Conservation (phyloP, 2,888 invertebrate species). For the Drosophila trichaetosa region DNA sequence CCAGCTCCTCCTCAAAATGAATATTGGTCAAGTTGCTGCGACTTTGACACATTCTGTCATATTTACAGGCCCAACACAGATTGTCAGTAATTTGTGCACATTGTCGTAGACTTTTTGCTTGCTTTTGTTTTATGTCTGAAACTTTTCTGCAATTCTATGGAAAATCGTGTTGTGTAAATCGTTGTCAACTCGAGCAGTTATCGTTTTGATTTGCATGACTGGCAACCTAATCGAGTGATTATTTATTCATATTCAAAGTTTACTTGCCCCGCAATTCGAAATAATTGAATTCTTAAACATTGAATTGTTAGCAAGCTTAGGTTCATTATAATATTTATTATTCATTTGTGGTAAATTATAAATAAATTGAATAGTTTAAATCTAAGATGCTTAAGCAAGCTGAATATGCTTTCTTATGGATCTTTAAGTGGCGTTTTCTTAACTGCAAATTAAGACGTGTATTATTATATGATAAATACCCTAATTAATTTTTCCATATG, state of each 20-base stretch:
- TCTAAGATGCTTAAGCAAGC: background rate
- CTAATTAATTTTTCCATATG: background rate
- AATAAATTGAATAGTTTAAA: background rate
- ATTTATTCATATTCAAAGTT: slow-evolving; percentile 14
- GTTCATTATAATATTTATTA: background rate
- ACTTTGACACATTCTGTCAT: slow-evolving; percentile 26
- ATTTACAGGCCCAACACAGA: slow-evolving; percentile 12
- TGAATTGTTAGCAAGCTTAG: background rate
- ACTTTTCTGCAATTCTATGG: slow-evolving; percentile 3
- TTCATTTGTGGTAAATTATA: background rate
- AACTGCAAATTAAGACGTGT: background rate
- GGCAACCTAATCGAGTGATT: background rate
- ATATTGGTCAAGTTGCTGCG: slow-evolving; percentile 23
- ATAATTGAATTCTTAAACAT: background rate
- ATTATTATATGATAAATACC: background rate
- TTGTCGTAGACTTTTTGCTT: background rate
- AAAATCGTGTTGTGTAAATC: background rate
- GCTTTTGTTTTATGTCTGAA: background rate
- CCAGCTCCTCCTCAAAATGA: slow-evolving; percentile 7
- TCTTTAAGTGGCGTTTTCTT: background rate
- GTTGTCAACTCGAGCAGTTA: background rate
- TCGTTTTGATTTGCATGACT: slow-evolving; percentile 11
- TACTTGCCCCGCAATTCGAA: background rate
- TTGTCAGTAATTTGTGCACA: slow-evolving; percentile 23
- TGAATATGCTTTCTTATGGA: background rate